phyloP scores from a whole-genome alignment of 92 coral and sea anemone genomes.

The Umimayanthus kanabou region DNA sequence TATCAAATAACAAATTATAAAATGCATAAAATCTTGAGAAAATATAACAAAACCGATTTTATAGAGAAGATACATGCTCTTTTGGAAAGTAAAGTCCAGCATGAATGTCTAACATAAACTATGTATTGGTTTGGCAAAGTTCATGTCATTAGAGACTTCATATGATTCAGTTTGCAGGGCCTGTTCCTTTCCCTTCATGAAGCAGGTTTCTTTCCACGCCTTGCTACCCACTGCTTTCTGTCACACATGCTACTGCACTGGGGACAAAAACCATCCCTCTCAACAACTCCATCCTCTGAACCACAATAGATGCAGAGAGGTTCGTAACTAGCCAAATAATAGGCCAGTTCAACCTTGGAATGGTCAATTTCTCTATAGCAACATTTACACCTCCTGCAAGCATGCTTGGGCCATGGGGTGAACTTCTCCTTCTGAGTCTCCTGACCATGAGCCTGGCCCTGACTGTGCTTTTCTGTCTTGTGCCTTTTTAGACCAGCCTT shows the following conservation, averaged over 20 bases:
- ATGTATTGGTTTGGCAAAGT: background rate
- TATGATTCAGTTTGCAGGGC: too few species aligned
- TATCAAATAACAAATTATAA: too few species aligned
- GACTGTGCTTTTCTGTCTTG: too few species aligned
- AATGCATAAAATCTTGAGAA: background rate
- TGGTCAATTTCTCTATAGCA: slow-evolving; percentile 37
- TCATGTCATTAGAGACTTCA: too few species aligned
- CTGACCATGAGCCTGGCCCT: slow-evolving; percentile 5
- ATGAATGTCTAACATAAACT: slow-evolving; percentile 22
- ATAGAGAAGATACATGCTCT: background rate
- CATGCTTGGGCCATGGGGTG: background rate
- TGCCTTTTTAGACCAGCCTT: slow-evolving; percentile 56
- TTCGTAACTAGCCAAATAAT: slow-evolving; percentile 28
- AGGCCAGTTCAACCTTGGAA: slow-evolving; percentile 29
- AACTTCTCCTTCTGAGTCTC: too few species aligned
- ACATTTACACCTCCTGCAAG: slow-evolving; percentile 34
- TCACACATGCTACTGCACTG: slow-evolving; percentile 6
- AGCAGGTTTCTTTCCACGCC: background rate
- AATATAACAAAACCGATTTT: background rate
- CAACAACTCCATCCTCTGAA: slow-evolving; percentile 22
- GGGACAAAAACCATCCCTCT: slow-evolving; percentile 29
- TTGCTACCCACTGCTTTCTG: background rate
- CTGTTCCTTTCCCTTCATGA: too few species aligned
- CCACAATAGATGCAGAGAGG: slow-evolving; percentile 34
- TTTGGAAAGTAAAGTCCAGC: background rate